Conservation (phyloP, 2,113 vertebrate species). For the Nothoprocta pentlandii region DNA sequence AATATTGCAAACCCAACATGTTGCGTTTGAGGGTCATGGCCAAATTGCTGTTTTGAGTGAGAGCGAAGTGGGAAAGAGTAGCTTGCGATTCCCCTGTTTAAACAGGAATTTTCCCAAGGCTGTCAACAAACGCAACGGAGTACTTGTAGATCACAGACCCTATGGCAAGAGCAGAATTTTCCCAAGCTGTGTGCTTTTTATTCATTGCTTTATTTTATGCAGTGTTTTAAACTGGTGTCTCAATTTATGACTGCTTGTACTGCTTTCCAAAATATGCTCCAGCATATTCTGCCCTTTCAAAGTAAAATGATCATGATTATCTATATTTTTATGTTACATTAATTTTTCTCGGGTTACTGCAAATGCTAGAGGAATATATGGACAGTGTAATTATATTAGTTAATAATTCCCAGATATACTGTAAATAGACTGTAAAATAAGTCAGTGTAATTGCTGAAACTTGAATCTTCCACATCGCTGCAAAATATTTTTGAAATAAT, state of each 20-base stretch:
- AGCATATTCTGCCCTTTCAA: background rate
- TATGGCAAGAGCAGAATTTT: background rate
- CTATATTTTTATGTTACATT: slow-evolving; percentile 27
- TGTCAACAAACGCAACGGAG: background rate
- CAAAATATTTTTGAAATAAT: background rate
- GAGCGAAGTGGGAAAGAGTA: background rate
- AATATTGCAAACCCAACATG: background rate
- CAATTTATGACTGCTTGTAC: background rate
- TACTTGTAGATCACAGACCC: background rate
- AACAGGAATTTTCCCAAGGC: background rate
- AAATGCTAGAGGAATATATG: slow-evolving; percentile 22
- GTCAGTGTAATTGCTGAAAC: slow-evolving; percentile 14
- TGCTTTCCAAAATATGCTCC: background rate
- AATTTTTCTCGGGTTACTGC: slow-evolving; percentile 28
- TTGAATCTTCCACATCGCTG: background rate
- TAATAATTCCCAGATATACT: slow-evolving; percentile 43
- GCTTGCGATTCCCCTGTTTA: background rate
- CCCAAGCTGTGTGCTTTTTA: background rate
- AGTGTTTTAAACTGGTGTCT: slow-evolving; percentile 16
- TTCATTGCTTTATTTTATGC: background rate
- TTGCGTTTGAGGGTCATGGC: background rate
- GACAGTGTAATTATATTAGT: slow-evolving; percentile 7
- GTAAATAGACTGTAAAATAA: slow-evolving; percentile 50
- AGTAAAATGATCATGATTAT: slow-evolving; percentile 15
- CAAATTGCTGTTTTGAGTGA: background rate